Base-by-base conservation (phyloP, 2,113 vertebrate genomes). In the Sinocyclocheilus rhinocerous region DNA sequence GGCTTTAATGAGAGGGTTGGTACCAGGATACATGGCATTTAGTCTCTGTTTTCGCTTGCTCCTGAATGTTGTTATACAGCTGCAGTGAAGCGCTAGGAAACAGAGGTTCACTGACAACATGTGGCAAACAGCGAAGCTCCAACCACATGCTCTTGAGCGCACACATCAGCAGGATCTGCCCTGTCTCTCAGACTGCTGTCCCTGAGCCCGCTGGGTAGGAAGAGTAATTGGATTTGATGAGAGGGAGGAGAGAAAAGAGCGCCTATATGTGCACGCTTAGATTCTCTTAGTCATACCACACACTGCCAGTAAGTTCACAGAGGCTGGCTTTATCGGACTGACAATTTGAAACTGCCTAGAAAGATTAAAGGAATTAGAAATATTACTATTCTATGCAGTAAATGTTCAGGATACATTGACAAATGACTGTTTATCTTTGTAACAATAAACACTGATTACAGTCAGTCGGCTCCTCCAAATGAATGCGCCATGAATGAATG, bases 151-250 rank as follows among this genome's bases (percentile, higher is more conserved):
- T 50, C 45, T 13, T 6, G 61, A 22, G 13, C 42, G 36, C 29
- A 42, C 48, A 39, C 16, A 72, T 82, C 85, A 83, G 80, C 59
- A 55, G 85, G 80, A 82, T 15, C 73, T 52, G 33, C 29, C 86
- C 81, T 77, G 22, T 84, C 76, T 87, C 52, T 39, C 39, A 76
- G 33, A 78, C 81, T 57, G 75, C 45, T 39, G 76, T 24, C 81
- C 81, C 52, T 26, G 5, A 45, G 61, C 61, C 86, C 61, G 50
- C 45, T 76, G 82, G 45, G 18, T 57, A 42, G 50, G 29, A 85
- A 78, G 59, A 50, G 29, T 69, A 85, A 78, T 78, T 61, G 63
- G 72, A 83, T 67, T 77, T 78, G 84, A 79, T 85, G 76, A 87
- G 86, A 87, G 59, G 57, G 81, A 55, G 24, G 57, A 50, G 72